Percentiles rank a stretch among this genome's conserved stretches.
Evolutionary conservation across 2,113 vertebrate species (phyloP).

Genomic region (Onychorhynchus coronatus): DNA sequence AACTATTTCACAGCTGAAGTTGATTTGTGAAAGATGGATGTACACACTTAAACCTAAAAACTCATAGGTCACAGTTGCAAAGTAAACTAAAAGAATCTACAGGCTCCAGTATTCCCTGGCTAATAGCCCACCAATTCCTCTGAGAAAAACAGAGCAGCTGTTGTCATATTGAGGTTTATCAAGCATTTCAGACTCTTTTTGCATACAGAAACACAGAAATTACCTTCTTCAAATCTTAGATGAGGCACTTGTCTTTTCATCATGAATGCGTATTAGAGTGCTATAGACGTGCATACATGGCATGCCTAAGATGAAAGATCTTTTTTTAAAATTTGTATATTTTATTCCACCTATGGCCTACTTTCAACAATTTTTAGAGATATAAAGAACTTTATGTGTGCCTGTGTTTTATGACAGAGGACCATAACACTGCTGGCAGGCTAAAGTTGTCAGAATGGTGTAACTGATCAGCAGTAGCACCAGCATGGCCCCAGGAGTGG

Average conservation of each 20-base stretch:
- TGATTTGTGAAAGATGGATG: slow-evolving; percentile 66
- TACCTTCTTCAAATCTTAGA: neutral
- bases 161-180: neutral
- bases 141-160: neutral
- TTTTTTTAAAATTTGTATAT: neutral
- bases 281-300: too few relatives aligned
- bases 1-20: slow-evolving; percentile 57
- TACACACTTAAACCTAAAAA: slow-evolving; percentile 48
- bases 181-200: neutral
- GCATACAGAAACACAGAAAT: neutral
- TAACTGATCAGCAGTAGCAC: neutral
- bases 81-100: slow-evolving; percentile 40
- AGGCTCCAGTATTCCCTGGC: neutral
- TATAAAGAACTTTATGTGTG: neutral
- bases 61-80: slow-evolving; percentile 61
- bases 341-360: neutral
- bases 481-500: neutral
- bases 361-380: neutral
- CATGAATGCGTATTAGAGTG: neutral
- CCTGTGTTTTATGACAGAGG: neutral
- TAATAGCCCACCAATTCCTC: neutral
- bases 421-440: neutral
- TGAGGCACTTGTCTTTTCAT: neutral
- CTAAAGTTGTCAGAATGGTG: neutral
- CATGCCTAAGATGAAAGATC: neutral